phyloP scores from a whole-genome alignment of 2,113 vertebrate genomes.

The Steatornis caripensis region DNA sequence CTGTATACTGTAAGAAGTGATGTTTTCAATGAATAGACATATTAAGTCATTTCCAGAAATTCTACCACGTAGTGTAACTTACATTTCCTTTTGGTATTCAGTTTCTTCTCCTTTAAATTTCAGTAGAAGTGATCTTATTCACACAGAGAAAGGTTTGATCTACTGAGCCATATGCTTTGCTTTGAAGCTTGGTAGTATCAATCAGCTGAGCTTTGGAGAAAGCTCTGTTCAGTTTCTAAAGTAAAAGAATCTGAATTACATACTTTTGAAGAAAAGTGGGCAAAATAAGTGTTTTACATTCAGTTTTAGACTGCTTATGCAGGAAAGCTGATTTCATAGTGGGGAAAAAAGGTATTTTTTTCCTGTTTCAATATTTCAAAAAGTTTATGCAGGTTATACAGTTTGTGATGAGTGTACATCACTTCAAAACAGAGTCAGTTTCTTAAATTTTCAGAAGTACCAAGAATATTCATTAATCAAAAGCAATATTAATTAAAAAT shows the following conservation, averaged over 20 bases:
- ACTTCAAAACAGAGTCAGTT: neutral
- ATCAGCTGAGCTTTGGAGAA: neutral
- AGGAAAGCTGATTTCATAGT: neutral
- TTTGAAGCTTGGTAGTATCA: neutral
- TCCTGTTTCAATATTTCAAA: neutral
- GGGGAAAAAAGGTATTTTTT: neutral
- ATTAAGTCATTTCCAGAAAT: neutral
- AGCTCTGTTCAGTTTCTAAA: neutral
- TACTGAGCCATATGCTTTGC: neutral
- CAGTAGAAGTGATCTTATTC: neutral
- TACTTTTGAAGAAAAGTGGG: neutral
- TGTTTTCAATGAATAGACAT: neutral
- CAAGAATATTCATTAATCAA: neutral
- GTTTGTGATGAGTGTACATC: neutral
- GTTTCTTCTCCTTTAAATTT: neutral
- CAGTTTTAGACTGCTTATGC: neutral
- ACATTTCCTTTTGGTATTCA: neutral
- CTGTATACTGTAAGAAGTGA: neutral
- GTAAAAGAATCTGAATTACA: neutral
- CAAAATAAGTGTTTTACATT: neutral
- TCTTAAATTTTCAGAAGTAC: neutral
- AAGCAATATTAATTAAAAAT: neutral
- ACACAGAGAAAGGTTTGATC: neutral
- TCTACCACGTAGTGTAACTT: neutral
- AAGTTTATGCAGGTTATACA: neutral